phyloP scores from a whole-genome alignment of 2,113 vertebrate genomes.

The Mellivora capensis region DNA sequence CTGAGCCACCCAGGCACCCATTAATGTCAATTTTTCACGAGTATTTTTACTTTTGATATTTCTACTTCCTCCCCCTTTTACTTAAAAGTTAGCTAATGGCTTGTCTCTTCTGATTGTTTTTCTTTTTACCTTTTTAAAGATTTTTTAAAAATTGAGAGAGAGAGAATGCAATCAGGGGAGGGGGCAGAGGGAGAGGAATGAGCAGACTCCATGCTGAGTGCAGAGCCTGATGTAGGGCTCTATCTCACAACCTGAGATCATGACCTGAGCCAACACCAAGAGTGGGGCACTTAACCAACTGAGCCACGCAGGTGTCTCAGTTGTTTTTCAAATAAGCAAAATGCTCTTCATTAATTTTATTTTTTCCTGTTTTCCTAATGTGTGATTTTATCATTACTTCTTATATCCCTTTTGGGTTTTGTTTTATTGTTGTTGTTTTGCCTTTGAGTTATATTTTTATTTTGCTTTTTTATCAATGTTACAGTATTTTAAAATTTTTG shows the following conservation, averaged over 20 bases:
- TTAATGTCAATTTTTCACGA: background rate
- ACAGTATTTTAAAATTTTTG: background rate
- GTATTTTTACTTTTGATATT: background rate
- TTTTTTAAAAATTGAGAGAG: background rate
- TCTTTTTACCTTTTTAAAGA: background rate
- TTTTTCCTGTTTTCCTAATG: background rate
- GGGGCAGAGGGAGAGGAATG: background rate
- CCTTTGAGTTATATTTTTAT: background rate
- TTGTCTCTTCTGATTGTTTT: background rate
- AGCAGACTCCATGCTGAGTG: background rate
- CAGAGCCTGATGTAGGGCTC: background rate
- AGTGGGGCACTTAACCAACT: background rate
- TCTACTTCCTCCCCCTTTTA: background rate
- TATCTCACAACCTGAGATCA: background rate
- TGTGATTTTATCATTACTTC: background rate
- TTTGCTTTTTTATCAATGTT: background rate
- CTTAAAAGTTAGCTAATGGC: background rate
- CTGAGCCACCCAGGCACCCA: too few relatives aligned
- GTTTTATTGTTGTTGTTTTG: background rate
- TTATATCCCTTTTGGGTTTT: background rate
- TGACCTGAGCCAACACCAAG: background rate
- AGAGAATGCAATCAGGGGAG: background rate
- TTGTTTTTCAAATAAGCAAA: background rate
- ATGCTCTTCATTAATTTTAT: background rate
- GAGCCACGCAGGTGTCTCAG: too few relatives aligned